Base-by-base conservation (phyloP, 2,113 vertebrate species). In the Crocuta crocuta region DNA sequence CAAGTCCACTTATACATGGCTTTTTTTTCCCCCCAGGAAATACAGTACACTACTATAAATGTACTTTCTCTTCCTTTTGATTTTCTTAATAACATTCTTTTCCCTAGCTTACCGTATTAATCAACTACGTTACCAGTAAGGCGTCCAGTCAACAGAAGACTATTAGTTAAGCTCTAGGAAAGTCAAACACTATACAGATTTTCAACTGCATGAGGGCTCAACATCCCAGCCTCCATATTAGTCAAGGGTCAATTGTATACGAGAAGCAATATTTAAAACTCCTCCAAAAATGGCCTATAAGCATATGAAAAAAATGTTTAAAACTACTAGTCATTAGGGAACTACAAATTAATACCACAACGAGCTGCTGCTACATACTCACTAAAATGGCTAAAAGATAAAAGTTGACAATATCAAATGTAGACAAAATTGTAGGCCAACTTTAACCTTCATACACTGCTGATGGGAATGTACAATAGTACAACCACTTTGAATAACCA, bases 191-290 rank as follows among this genome's bases (percentile, higher is more conserved):
- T 76, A 76, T 28, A 76, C 39, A 76, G 39, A 45, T 76, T 76
- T 45, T 26, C 43, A 3, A 74, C 39, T 45, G 39, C 39, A 76
- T 76, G 24, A 23, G 65, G 11, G 0, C 12, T 45, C 23, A 45
- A 43, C 7, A 24, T 7, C 73, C 43, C 73, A 76, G 24, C 43
- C 24, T 24, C 24, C 39, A 28, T 13, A 28, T 28, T 45, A 43
- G 45, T 76, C 73, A 76, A 45, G 39, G 39, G 43, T 76, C 73
- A 76, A 45, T 3, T 45, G 73, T 98, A 98, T 97, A 98, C 98
- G 96, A 98, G 97, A 98, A 98, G 96, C 61, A 98, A 95, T 94
- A 31, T 94, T 81, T 86, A 78, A 91, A 96, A 94, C 58, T 70
- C 58, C 76, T 97, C 93, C 82, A 68, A 86, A 94, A 83, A 70